phyloP scores from a whole-genome alignment of 2,888 invertebrate species.

The Anorthoa munda region DNA sequence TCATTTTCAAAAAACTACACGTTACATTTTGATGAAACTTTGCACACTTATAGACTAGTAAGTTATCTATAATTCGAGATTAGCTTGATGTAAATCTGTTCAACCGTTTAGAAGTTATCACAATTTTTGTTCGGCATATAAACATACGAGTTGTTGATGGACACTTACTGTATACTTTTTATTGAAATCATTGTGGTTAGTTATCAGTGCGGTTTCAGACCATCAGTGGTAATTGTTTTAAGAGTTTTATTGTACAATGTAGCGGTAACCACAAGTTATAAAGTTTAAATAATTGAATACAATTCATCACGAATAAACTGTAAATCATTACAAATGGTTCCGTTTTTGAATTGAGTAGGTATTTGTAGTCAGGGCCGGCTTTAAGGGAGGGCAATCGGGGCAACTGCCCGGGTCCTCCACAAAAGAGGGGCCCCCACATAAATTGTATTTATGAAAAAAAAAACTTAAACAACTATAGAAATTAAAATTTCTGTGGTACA shows the following conservation, averaged over 20 bases:
- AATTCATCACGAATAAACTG: not conserved
- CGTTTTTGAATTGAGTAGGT: no score
- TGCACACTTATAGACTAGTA: not conserved
- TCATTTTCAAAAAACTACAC: not conserved
- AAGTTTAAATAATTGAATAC: not conserved
- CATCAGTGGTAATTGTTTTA: not conserved
- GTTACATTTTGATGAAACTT: not conserved
- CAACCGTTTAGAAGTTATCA: not conserved
- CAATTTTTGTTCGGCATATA: not conserved
- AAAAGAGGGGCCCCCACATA: no score
- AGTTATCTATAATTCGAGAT: not conserved
- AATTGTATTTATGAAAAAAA: no score
- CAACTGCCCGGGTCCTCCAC: no score
- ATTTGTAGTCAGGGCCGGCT: no score
- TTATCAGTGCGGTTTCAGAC: conserved; percentile 11
- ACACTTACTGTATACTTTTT: not conserved
- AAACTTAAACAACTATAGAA: no score
- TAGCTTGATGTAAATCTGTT: conserved; percentile 2
- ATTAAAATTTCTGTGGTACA: no score
- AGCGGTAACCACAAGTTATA: not conserved
- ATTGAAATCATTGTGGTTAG: conserved; percentile 15
- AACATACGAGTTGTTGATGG: not conserved
- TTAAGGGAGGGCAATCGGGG: no score
- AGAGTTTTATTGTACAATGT: conserved; percentile 9
- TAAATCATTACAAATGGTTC: no score